Evolutionary conservation across 2,888 invertebrate genomes (phyloP), one percentile per base, ranked within the genome.

Genomic region (Oscheius sp.): DNA sequence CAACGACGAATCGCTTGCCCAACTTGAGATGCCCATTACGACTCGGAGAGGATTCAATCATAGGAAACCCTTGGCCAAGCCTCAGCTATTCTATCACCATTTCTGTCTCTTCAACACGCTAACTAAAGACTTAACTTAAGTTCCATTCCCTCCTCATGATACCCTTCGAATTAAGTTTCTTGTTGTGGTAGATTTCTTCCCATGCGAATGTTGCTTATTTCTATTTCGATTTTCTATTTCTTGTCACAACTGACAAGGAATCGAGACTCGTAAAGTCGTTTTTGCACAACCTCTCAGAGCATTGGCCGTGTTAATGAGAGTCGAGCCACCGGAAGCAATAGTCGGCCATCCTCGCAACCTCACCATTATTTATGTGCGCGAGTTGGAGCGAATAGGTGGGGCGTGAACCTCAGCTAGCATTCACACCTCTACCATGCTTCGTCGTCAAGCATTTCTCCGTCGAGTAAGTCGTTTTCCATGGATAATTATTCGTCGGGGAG

Each of bases 21-120:
- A 59, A 44, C 59, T 59, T 59, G 59, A 59, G 59, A 38, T 59
- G 59, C 59, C 59, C 59, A 59, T 59, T 59, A 59, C 59, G 59
- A 59, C 59, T 59, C 59, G 59, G 59, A 33, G 59, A 59, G 59
- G 59, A 59, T 59, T 59, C 59, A 59, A 59, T 59, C 59, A 59
- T 59, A 59, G 59, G 59, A 59, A 59, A 59, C 59, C 59, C 59
- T 59, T 44, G 59, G 59, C 59, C 22, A 59, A 44, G 44, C 59
- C 59, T 41, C 59, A 44, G 59, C 59, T 59, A 59, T 59, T 59
- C 41, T 59, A 59, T 59, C 59, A 44, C 59, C 59, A 26, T 44
- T 59, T 20, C 59, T 59, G 41, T 41, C 30, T 30, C n/a, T 59
- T 59, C 59, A 14, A 30, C 59, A 59, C 59, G 59, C 59, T 26